A percentile compares a stretch with the other conserved stretches of the same genome.
Evolutionary conservation across 2,797 vertebrate genomes (phyloP).

Genomic region (Carduelis carduelis): DNA sequence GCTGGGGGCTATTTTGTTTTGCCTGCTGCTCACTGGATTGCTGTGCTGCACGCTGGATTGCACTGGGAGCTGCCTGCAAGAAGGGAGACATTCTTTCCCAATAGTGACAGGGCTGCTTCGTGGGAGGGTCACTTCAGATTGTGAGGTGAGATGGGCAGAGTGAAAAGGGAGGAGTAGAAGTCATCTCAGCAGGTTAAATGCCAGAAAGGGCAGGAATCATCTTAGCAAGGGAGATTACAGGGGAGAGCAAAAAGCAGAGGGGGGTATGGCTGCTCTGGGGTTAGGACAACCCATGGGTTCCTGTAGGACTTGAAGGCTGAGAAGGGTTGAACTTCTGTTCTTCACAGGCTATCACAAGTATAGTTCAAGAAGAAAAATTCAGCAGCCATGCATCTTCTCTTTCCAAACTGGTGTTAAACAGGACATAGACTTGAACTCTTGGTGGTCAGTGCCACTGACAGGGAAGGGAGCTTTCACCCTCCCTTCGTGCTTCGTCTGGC

Average conservation of each 20-base stretch:
- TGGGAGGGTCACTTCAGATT: not conserved
- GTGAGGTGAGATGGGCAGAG: not conserved
- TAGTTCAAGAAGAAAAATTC: not conserved
- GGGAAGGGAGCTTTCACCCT: not conserved
- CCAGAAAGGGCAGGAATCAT: not conserved
- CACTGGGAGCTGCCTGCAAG: not conserved
- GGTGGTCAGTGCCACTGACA: not conserved
- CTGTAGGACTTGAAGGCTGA: not conserved
- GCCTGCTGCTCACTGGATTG: too few species aligned
- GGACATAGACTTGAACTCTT: not conserved
- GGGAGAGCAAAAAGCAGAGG: not conserved
- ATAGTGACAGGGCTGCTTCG: not conserved
- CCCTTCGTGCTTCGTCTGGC: not conserved
- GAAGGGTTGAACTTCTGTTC: not conserved
- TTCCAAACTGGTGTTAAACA: not conserved
- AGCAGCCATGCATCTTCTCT: not conserved
- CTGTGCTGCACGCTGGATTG: not conserved
- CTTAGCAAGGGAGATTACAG: not conserved
- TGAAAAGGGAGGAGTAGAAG: not conserved
- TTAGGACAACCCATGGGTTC: not conserved
- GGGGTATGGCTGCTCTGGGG: not conserved
- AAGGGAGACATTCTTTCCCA: not conserved
- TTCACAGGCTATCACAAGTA: not conserved
- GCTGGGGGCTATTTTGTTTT: not conserved
- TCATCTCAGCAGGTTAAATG: not conserved